A percentile compares a stretch with the other conserved stretches of the same genome.
Evolutionary conservation across 1,140 invertebrate species (phyloP).

Genomic region (Apolygus lucorum): DNA sequence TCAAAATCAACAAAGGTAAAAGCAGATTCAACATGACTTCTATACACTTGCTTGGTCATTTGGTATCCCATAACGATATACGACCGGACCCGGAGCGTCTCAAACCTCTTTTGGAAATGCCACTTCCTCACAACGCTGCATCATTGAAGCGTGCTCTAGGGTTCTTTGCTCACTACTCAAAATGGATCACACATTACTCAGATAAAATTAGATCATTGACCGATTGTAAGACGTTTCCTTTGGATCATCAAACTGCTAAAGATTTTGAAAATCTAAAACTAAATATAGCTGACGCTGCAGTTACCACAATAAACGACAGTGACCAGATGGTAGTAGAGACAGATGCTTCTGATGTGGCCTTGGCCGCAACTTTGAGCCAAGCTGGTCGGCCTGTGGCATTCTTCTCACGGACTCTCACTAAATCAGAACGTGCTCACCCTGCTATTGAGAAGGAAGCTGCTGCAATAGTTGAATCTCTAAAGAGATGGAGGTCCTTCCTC

Average conservation of each 20-base stretch:
- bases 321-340: conserved; percentile 10
- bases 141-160: background rate
- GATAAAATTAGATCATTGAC: background rate
- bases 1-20: background rate
- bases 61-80: background rate
- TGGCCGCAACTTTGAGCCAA: conserved; percentile 28
- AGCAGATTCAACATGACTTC: background rate
- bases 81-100: background rate
- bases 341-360: conserved; percentile 26
- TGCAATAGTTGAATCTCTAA: conserved; percentile 42
- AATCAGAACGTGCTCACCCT: conserved; percentile 43
- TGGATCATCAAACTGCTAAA: background rate
- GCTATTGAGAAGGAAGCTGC: conserved; percentile 47
- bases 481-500: conserved; percentile 37
- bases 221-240: background rate
- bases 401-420: conserved; percentile 42
- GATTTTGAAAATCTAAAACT: conserved; percentile 6
- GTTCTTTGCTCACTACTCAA: background rate
- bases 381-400: conserved; percentile 40
- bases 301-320: background rate
- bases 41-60: background rate
- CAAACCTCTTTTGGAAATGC: background rate
- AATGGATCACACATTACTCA: background rate
- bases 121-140: background rate
- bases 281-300: conserved; percentile 1